Evolutionary conservation across 64 coral and sea anemone genomes (phyloP), one percentile per base, ranked within the genome.

Genomic region (Stylophora pistillata): DNA sequence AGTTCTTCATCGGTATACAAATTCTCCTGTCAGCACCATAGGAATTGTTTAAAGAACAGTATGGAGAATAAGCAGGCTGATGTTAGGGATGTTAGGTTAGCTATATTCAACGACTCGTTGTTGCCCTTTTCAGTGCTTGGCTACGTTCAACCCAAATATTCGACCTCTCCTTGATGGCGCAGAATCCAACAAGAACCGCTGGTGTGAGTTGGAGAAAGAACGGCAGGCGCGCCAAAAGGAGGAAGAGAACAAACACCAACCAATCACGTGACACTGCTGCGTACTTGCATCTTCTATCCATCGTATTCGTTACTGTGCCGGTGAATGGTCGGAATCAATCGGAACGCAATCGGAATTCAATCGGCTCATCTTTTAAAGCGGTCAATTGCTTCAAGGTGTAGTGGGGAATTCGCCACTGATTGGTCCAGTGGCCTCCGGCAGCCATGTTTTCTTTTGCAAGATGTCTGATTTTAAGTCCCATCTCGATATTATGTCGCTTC

Each of bases 111-210:
- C 7, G 37, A 47, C 27, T 9, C 31, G 30, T 10, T 76, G 12
- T 30, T 53, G 3, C 25, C 18, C 90, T 73, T 74, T 70, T 31
- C 30, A 96, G 95, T 85, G 86, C 63, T 88, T 96, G 65, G 71
- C 91, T 28, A 75, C 93, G 21, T 82, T 96, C 47, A 96, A 93
- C 87, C 65, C 76, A 2, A 90, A 96, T 52, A 72, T 96, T 26
- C 58, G 79, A 58, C 95, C 95, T 23, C 85, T 96, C 60, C 74
- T 78, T 52, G 87, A 82, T 13, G 95, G 95, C 30, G 95, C 95
- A 65, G 91, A 96, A 29, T 79, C 87, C 68, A 96, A 96, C n/a
- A 96, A 93, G 80, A 90, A 77, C 16, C 95, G 91, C 27, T 96
- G 95, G 95, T 74, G 74, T 17, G 58, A 87, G 30, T 64, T 96